These are phyloP conservation scores for Brevipalpus yothersi DNA, from an alignment of 1,140 invertebrate species.

Conservation along the genomic window DNA sequence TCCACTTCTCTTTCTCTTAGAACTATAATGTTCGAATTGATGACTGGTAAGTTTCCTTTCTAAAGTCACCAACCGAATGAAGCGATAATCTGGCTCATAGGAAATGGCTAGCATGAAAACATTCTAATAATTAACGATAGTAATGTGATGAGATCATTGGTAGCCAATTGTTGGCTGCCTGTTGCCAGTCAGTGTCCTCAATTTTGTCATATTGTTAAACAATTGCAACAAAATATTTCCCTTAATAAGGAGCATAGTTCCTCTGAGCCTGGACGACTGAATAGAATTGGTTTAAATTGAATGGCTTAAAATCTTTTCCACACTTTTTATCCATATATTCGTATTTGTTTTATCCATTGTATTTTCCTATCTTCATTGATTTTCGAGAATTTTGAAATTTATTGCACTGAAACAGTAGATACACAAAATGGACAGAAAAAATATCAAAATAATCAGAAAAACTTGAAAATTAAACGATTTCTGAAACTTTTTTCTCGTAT, in stretches of 20 bases:
- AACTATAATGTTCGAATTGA: slow-evolving; percentile 21
- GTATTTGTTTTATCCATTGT: too few relatives aligned
- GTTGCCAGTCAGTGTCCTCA: slow-evolving; percentile 15
- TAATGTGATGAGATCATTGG: slow-evolving; percentile 16
- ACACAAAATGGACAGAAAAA: too few relatives aligned
- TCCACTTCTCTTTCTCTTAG: slow-evolving; percentile 12
- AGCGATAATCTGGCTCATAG: slow-evolving; percentile 19
- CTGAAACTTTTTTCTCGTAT: too few relatives aligned
- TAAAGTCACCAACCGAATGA: slow-evolving; percentile 14
- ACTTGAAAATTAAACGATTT: too few relatives aligned
- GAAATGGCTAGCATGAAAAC: slow-evolving; percentile 15
- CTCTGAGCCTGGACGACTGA: slow-evolving; percentile 17
- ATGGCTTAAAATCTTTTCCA: not conserved
- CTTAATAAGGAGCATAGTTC: slow-evolving; percentile 18
- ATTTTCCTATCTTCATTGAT: too few relatives aligned
- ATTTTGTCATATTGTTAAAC: slow-evolving; percentile 15
- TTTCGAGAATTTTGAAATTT: too few relatives aligned
- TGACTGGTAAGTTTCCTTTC: slow-evolving; percentile 18
- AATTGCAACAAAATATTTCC: slow-evolving; percentile 12
- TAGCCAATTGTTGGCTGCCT: slow-evolving; percentile 17
- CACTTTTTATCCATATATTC: too few relatives aligned
- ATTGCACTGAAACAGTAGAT: too few relatives aligned
- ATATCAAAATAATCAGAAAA: too few relatives aligned
- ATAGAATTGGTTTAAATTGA: slow-evolving; percentile 10
- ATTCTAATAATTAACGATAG: slow-evolving; percentile 17